A percentile compares a stretch with the other conserved stretches of the same genome.
Conservation (phyloP, 2,113 vertebrate species). For the Callipepla squamata region DNA sequence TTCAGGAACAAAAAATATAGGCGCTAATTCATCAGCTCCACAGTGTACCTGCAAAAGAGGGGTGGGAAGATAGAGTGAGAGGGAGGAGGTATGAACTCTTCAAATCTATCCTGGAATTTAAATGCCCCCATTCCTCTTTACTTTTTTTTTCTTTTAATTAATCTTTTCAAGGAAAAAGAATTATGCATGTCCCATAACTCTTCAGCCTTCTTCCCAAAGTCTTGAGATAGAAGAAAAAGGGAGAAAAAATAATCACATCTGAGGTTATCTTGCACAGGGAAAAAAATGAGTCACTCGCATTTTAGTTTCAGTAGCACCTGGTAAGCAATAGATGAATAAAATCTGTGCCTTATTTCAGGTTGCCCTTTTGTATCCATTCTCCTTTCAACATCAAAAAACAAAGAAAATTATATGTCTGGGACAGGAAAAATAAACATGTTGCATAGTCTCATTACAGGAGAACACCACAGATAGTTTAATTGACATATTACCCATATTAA, state of each 20-base stretch:
- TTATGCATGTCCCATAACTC: neutral
- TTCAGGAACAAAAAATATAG: slow-evolving; percentile 40
- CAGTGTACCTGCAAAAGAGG: slow-evolving; percentile 42
- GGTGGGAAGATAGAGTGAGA: slow-evolving; percentile 34
- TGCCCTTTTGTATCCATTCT: neutral
- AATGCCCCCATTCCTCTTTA: neutral
- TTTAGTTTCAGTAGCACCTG: neutral
- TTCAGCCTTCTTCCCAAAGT: neutral
- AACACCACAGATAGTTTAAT: neutral
- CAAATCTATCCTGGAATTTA: neutral
- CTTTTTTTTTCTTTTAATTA: neutral
- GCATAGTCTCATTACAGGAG: neutral
- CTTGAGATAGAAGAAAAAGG: neutral
- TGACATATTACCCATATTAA: neutral
- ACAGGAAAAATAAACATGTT: neutral
- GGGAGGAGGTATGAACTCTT: slow-evolving; percentile 13
- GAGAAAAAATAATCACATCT: neutral
- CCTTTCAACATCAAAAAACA: neutral
- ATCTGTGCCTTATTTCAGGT: neutral
- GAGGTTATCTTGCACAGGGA: neutral
- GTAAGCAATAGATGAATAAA: neutral
- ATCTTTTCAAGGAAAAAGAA: neutral
- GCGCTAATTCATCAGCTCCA: neutral
- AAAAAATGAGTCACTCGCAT: neutral
- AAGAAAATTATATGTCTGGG: neutral